Percentiles rank a stretch among this genome's conserved stretches.
Conservation (phyloP, 1,140 invertebrate genomes). For the Belonocnema kinseyi region DNA sequence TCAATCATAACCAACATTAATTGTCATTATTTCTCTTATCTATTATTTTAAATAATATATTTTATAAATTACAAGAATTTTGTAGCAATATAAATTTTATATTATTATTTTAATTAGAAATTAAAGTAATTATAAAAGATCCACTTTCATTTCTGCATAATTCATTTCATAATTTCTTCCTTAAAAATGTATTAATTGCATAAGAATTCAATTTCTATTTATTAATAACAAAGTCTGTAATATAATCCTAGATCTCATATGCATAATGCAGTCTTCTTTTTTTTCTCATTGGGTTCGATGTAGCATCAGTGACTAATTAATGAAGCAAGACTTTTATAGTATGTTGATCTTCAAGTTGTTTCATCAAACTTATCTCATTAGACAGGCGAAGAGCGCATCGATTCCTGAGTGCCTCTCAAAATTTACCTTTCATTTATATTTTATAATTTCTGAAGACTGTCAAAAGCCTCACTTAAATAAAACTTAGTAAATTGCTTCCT, state of each 20-base stretch:
- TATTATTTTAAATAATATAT: too few species aligned
- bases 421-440: constrained; percentile 1
- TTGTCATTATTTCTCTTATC: too few species aligned
- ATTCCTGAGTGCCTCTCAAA: not conserved
- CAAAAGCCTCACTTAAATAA: constrained; percentile 15
- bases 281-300: not conserved
- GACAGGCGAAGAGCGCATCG: not conserved
- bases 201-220: too few species aligned
- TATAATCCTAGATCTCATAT: not conserved
- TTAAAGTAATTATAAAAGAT: too few species aligned
- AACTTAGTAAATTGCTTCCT: not conserved
- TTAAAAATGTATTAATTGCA: too few species aligned
- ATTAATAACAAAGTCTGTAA: too few species aligned
- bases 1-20: too few species aligned
- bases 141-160: too few species aligned
- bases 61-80: too few species aligned
- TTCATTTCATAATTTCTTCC: too few species aligned
- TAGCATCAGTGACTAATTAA: constrained; percentile 7
- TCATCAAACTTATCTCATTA: constrained; percentile 26
- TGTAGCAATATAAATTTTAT: too few species aligned
- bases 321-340: not conserved
- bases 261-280: constrained; percentile 5
- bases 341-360: constrained; percentile 15
- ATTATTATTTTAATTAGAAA: too few species aligned
- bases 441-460: constrained; percentile 2